Base-by-base conservation (phyloP, 37 sponge, comb jelly and placozoan genomes). In the Bolinopsis microptera region DNA sequence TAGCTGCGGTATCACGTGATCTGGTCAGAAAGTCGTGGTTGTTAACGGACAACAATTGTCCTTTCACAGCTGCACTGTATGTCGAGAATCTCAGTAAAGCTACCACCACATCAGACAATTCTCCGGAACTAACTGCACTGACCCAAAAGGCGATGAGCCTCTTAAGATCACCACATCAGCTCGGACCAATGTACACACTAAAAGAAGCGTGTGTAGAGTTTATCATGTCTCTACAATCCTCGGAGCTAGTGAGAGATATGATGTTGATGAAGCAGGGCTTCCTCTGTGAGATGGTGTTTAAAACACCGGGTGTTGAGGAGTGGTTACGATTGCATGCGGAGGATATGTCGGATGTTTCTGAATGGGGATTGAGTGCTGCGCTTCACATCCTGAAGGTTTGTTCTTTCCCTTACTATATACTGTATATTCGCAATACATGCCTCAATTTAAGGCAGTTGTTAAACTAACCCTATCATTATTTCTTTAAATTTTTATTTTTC, bases 31-130 rank as follows among this genome's bases (percentile, higher is more conserved):
- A 36, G 35, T 35, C 8, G 2, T 80, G 82, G 82, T 36, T 80
- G 8, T 22, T 80, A 8, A 80, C 82, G 37, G 82, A 80, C 30
- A 80, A 34, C 38, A 33, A 16, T 18, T 80, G 82, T 80, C 82
- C 82, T 8, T 80, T 23, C 37, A 80, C 82, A 32, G 82, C 82
- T 1, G 38, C 38, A 2, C 35, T 35, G 32, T 80, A 80, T 22
- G 74, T 70, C 1, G 74, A 70, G 30, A 26, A 28, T 22, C 28
- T 70, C 30, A 70, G 61, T 13, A 48, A 48, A 48, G 5, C 61
- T 13, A 48, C 13, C 61, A 48, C 61, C 61, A 13, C 5, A 48
- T 48, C 61, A 5, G 13, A 13, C 9, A 13, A 5, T 18, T 13
- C 13, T 13, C 61, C 61, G 9, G 61, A 48, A 48, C 61, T 70